Base-by-base conservation (phyloP, 2,888 invertebrate species). In the Drosophila limbata region DNA sequence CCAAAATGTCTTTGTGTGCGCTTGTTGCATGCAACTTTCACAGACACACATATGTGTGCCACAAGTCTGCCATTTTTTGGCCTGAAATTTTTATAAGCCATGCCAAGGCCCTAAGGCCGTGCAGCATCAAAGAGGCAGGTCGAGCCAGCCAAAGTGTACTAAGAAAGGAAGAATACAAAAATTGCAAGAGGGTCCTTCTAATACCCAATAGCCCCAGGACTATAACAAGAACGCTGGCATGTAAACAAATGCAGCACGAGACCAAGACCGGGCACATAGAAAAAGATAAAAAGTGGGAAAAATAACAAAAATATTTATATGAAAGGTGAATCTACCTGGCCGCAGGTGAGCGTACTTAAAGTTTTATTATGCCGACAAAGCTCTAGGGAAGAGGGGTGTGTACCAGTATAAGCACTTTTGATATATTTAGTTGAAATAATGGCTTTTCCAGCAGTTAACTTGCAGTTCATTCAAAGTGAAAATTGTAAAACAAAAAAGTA, bases 311-410 rank as follows among this genome's bases (percentile, higher is more conserved):
- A n/a, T 35, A 35, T 35, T 31, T 31, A n/a, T 37, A 37, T 48
- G 15, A 0, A 52, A 61, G 55, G n/a, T 63, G 53, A 21, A 19
- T 45, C 11, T 62, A 47, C 10, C 44, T 67, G 64, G 60, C 74
- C 76, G 59, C 77, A 83, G 85, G 83, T 82, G 77, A 62, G 76
- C 62, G 62, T 73, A 85, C 83, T 85, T 82, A 77, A 79, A 79
- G 77, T 85, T 83, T 83, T 88, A 88, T 85, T 73, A 83, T 70
- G 69, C 68, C 77, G 62, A 71, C 82, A 71, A 71, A 68, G 45
- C 40, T 44, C 25, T 2, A n/a, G 50, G 17, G 47, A 17, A 10
- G 28, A 15, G 13, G 17, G 17, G 19, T 5, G 40, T 28, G 37
- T 47, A 65, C 42, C 62, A 51, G n/a, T 31, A n/a, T 39, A 39